Conservation (phyloP, 2,888 invertebrate genomes). For the Gnatocerus cornutus region DNA sequence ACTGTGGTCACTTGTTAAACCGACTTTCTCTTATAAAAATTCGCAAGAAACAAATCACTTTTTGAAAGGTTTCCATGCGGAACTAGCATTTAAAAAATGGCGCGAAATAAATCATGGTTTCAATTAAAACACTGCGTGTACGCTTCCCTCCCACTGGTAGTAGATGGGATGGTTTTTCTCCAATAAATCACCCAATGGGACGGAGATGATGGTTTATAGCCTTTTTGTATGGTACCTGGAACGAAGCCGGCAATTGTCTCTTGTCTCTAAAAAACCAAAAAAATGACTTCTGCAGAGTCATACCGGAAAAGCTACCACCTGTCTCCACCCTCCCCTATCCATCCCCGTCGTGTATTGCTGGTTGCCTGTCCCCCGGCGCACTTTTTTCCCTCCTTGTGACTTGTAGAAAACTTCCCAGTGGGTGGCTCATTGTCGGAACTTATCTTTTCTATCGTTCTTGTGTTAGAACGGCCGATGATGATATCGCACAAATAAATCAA, state of each 20-base stretch:
- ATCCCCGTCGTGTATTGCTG: neutral
- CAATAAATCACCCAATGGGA: constrained; percentile 37
- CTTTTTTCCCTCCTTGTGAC: neutral
- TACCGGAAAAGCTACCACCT: too few relatives aligned
- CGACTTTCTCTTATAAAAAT: too few relatives aligned
- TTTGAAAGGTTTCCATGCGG: neutral
- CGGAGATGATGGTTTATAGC: neutral
- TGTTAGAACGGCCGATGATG: constrained; percentile 49
- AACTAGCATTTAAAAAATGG: constrained; percentile 12
- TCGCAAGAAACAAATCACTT: too few relatives aligned
- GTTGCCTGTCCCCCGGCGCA: neutral
- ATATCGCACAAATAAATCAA: constrained; percentile 57
- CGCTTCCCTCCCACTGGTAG: constrained; percentile 14
- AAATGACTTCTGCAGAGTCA: too few relatives aligned
- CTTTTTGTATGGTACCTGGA: neutral
- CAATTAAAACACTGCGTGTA: constrained; percentile 42
- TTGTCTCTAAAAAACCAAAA: too few relatives aligned
- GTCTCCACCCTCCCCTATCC: too few relatives aligned
- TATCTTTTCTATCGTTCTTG: constrained; percentile 11
- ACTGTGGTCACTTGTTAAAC: too few relatives aligned
- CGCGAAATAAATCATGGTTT: constrained; percentile 36
- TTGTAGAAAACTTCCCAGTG: constrained; percentile 10
- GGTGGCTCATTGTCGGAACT: constrained; percentile 30
- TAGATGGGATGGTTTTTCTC: constrained; percentile 2
- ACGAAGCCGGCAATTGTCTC: too few relatives aligned